A percentile compares a stretch with the other conserved stretches of the same genome.
These are phyloP conservation scores for Falco berigora DNA, from an alignment of 2,797 vertebrate genomes.

Conservation along the genomic window DNA sequence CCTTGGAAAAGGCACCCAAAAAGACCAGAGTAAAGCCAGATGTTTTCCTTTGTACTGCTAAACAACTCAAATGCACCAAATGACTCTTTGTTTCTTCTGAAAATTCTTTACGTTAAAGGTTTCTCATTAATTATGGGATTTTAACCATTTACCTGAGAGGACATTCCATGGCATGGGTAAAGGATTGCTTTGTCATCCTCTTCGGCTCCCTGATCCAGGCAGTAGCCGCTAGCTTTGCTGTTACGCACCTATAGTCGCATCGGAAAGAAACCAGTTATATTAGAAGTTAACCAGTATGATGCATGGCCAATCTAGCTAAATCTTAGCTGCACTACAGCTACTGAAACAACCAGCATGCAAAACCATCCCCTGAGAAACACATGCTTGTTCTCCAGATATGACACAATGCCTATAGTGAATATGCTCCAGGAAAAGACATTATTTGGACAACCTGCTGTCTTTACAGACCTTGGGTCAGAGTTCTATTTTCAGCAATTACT, in stretches of 20 bases:
- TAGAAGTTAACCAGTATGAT: neutral
- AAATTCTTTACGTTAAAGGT: neutral
- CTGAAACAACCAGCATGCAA: neutral
- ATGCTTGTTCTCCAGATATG: neutral
- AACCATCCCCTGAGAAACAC: neutral
- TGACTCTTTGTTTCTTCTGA: neutral
- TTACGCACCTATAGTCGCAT: constrained; percentile 83
- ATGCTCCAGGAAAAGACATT: neutral
- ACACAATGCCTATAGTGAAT: neutral
- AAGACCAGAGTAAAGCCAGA: neutral
- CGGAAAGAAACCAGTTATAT: neutral
- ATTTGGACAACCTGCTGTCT: neutral
- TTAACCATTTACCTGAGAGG: constrained; percentile 84
- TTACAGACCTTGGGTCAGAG: neutral
- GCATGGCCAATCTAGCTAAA: neutral
- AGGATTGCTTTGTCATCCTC: constrained; percentile 95
- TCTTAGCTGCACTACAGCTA: neutral
- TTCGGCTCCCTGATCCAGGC: constrained; percentile 93
- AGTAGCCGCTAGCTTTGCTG: constrained; percentile 96
- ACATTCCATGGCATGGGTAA: constrained; percentile 97
- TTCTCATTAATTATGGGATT: neutral
- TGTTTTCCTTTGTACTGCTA: neutral
- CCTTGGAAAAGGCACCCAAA: neutral
- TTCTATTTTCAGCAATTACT: neutral
- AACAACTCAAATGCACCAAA: neutral